Evolutionary conservation across 2,888 invertebrate genomes (phyloP), one percentile per base, ranked within the genome.

Genomic region (Sinotaia quadrata): DNA sequence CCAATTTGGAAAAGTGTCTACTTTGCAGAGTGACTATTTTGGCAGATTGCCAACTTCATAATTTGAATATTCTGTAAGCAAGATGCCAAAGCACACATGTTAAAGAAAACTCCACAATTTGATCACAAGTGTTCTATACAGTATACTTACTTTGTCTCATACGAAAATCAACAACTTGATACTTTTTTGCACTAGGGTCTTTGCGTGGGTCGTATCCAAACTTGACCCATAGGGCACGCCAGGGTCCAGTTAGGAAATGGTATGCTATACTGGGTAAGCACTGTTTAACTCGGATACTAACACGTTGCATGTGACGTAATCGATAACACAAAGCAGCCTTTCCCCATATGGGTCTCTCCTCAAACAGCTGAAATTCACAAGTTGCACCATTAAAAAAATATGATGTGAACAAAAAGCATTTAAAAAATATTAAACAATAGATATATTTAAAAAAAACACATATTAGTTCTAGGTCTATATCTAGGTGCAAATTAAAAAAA

Each of bases 121-220:
- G n/a, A n/a, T n/a, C n/a, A n/a, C n/a, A n/a, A n/a, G n/a, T n/a
- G n/a, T n/a, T n/a, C n/a, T n/a, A n/a, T n/a, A n/a, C 8, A 21
- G 21, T 27, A 27, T 29, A 73, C 81, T 79, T 76, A 87, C 88
- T 72, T 71, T 81, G 80, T 68, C 85, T 73, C 18, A 86, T 76
- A 59, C 89, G 78, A 85, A 94, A 95, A 88, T 97, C 97, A 70
- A 97, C 90, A 2, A 93, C 93, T 89, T 99, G 98, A 86, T 95
- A 97, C 63, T 92, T 92, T 78, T 95, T 92, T 1, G 96, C 91
- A 2, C 90, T 89, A 4, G 93, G 92, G 74, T 95, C 92, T 78
- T 92, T 93, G 33, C 95, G 91, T 0, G 98, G 98, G 89, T 99
- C 97, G 85, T 95, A 98, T 0, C 97, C 97, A 82, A 93, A 93